phyloP scores from a whole-genome alignment of 2,888 invertebrate species.

The Drosophila kokeensis region DNA sequence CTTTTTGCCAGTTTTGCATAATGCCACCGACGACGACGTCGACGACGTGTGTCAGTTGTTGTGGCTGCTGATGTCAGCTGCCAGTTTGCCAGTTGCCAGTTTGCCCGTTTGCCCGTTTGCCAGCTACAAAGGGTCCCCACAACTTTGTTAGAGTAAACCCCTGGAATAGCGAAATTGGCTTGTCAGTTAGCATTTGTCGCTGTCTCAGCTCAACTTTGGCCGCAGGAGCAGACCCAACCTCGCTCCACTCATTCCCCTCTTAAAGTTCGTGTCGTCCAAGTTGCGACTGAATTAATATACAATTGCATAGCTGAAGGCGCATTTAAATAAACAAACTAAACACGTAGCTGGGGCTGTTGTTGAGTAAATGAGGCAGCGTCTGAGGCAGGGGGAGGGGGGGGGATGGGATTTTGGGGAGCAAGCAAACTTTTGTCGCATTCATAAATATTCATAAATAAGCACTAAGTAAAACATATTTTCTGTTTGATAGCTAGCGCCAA shows the following conservation, averaged over 20 bases:
- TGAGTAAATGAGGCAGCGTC: neutral
- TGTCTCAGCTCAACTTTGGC: slow-evolving; percentile 61
- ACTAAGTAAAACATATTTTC: slow-evolving; percentile 76
- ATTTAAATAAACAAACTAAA: slow-evolving; percentile 79
- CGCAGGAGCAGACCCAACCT: slow-evolving; percentile 28
- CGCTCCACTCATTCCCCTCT: neutral
- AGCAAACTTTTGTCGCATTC: slow-evolving; percentile 75
- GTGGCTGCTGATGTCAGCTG: slow-evolving; percentile 55
- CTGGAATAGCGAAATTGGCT: slow-evolving; percentile 73
- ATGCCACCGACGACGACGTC: slow-evolving; percentile 50
- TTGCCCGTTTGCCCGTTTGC: slow-evolving; percentile 41
- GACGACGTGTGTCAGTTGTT: slow-evolving; percentile 73
- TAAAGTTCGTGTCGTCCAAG: slow-evolving; percentile 51
- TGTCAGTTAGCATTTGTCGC: slow-evolving; percentile 81
- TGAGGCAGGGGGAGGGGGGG: neutral
- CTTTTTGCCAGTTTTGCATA: slow-evolving; percentile 77
- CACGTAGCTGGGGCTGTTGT: slow-evolving; percentile 33
- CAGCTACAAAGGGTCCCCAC: slow-evolving; percentile 62
- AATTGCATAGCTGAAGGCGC: slow-evolving; percentile 78
- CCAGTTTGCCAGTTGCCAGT: slow-evolving; percentile 55
- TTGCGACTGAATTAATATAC: slow-evolving; percentile 77
- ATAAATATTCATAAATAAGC: slow-evolving; percentile 80
- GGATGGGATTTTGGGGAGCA: neutral
- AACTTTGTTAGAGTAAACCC: slow-evolving; percentile 47
- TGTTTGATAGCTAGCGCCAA: slow-evolving; percentile 75